Evolutionary conservation across 2,888 invertebrate species (phyloP).

Genomic region (Eupithecia insigniata): DNA sequence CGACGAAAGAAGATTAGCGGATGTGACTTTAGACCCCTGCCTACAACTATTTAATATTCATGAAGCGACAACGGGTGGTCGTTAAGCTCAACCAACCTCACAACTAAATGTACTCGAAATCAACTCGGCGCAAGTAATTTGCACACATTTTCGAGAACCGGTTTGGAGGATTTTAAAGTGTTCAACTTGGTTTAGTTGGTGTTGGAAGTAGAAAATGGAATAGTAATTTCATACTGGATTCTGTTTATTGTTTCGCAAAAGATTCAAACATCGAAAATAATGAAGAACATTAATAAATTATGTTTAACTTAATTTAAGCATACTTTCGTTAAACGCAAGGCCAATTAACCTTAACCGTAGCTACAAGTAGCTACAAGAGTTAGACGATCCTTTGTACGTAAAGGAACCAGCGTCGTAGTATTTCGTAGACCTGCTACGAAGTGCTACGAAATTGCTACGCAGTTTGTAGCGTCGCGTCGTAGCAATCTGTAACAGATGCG

Average conservation of each 20-base stretch:
- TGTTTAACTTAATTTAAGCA: background rate
- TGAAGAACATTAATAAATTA: background rate
- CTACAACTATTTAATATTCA: slow-evolving; percentile 63
- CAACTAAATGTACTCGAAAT: slow-evolving; percentile 51
- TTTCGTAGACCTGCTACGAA: slow-evolving; percentile 9
- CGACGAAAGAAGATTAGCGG: slow-evolving; percentile 57
- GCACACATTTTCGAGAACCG: slow-evolving; percentile 39
- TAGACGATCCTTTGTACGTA: slow-evolving; percentile 4
- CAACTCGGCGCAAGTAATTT: slow-evolving; percentile 36
- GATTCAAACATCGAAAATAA: background rate
- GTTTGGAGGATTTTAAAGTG: slow-evolving; percentile 33
- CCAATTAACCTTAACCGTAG: background rate
- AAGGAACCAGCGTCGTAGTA: background rate
- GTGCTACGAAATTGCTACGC: background rate
- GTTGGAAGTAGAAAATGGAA: slow-evolving; percentile 26
- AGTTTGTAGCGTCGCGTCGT: background rate
- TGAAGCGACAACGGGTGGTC: slow-evolving; percentile 58
- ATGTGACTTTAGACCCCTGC: slow-evolving; percentile 49
- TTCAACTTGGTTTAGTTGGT: slow-evolving; percentile 25
- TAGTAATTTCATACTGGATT: background rate
- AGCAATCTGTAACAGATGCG: background rate
- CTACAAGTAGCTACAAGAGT: slow-evolving; percentile 7
- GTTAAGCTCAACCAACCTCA: slow-evolving; percentile 53
- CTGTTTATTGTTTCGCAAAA: slow-evolving; percentile 9
- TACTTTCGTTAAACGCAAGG: background rate